Conservation (phyloP, 1,140 invertebrate species). For the Glossosoma conforme region DNA sequence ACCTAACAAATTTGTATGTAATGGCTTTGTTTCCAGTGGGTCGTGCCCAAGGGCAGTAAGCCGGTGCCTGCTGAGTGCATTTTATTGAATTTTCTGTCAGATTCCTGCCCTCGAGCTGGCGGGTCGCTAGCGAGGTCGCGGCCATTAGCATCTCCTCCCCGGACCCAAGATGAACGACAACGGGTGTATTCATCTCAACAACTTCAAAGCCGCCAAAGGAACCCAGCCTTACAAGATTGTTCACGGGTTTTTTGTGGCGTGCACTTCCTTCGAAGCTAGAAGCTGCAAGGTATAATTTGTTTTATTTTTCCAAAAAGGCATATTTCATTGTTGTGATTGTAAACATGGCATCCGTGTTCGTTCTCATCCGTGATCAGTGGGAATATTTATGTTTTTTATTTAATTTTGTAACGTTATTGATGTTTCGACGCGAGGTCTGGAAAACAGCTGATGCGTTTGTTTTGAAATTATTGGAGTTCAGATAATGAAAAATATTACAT, state of each 20-base stretch:
- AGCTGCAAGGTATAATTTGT: constrained; percentile 60
- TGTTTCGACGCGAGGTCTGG: constrained; percentile 5
- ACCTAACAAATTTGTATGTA: constrained; percentile 9
- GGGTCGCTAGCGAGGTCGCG: constrained; percentile 27
- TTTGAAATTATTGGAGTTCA: no score
- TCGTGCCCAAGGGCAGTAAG: constrained; percentile 11
- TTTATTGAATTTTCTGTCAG: constrained; percentile 25
- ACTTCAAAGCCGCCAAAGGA: constrained; percentile 71
- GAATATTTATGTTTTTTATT: no score
- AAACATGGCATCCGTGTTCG: no score
- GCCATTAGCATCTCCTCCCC: no score
- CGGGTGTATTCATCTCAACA: constrained; percentile 72
- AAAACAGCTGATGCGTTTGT: constrained; percentile 21
- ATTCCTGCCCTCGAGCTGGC: constrained; percentile 13
- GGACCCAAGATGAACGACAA: constrained; percentile 58
- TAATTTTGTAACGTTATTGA: background rate
- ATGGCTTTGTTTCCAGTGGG: constrained; percentile 5
- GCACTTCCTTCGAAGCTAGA: constrained; percentile 62
- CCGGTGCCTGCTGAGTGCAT: constrained; percentile 9
- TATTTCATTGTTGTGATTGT: no score
- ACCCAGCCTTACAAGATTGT: constrained; percentile 70
- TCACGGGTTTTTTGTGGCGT: constrained; percentile 70
- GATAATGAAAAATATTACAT: no score
- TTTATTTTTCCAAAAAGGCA: constrained; percentile 10
- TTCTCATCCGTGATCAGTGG: no score